Evolutionary conservation across 2,888 invertebrate species (phyloP).

Genomic region (Scelioninae gen. 2): DNA sequence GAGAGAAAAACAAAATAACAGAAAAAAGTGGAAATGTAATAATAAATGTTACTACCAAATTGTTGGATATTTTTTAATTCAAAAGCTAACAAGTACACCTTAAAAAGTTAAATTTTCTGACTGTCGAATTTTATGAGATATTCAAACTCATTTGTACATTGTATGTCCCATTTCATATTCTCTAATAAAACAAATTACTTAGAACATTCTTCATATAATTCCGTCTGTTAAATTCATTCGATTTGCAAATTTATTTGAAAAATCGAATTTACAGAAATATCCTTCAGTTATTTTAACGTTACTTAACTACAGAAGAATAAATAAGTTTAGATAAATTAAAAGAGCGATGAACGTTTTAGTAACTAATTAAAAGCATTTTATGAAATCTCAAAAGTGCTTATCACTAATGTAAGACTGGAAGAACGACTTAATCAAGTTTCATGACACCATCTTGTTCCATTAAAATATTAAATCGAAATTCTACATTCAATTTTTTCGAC

Average conservation of each 20-base stretch:
- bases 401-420: background rate
- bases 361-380: conserved; percentile 8
- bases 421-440: conserved; percentile 15
- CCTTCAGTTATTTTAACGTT: background rate
- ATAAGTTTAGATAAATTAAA: background rate
- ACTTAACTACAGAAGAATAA: background rate
- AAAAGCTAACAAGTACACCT: conserved; percentile 13
- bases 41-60: conserved; percentile 21
- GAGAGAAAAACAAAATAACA: conserved; percentile 4
- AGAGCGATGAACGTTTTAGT: conserved; percentile 1
- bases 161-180: conserved; percentile 6
- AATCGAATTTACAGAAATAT: no score
- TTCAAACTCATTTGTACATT: conserved; percentile 21
- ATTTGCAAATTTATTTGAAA: background rate
- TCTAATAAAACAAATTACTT: conserved; percentile 33
- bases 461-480: conserved; percentile 23
- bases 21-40: conserved; percentile 15
- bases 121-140: conserved; percentile 19
- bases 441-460: conserved; percentile 4
- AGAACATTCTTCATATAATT: conserved; percentile 17
- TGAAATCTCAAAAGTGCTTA: conserved; percentile 3
- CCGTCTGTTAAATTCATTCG: conserved; percentile 12
- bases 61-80: conserved; percentile 16
- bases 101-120: conserved; percentile 26
- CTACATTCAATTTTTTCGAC: conserved; percentile 17